A percentile compares a stretch with the other conserved stretches of the same genome.
These are phyloP conservation scores for Ichneumoninae sp. DNA, from an alignment of 2,888 invertebrate species.

Conservation along the genomic window DNA sequence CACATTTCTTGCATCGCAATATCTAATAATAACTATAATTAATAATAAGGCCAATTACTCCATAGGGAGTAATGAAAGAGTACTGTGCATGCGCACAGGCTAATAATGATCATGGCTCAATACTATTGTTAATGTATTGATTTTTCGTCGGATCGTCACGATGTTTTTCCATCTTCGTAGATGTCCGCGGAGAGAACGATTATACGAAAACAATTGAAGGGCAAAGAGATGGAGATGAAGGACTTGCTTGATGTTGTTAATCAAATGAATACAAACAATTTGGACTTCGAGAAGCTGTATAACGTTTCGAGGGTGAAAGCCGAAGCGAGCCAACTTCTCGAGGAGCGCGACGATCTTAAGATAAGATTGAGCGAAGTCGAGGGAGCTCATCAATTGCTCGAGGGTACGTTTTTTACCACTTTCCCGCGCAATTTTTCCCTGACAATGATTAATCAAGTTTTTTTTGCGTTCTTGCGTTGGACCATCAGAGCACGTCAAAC, in stretches of 20 bases:
- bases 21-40: no score
- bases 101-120: no score
- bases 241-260: constrained; percentile 79
- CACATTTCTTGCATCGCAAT: no score
- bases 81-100: no score
- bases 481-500: constrained; percentile 83
- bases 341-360: constrained; percentile 85
- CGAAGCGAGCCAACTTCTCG: constrained; percentile 86
- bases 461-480: neutral
- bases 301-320: constrained; percentile 87
- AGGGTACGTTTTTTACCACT: constrained; percentile 77
- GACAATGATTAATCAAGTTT: constrained; percentile 69
- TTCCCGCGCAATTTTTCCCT: constrained; percentile 67
- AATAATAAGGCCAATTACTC: no score
- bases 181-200: constrained; percentile 74
- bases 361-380: constrained; percentile 81
- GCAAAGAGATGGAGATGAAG: constrained; percentile 79
- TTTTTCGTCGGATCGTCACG: constrained; percentile 7
- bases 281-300: constrained; percentile 85
- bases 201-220: constrained; percentile 77
- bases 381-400: constrained; percentile 83
- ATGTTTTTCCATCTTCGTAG: constrained; percentile 67
- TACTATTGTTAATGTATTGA: constrained; percentile 13
- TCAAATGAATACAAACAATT: constrained; percentile 77
- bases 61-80: no score